These are phyloP conservation scores for Dinothrombium tinctorium DNA, from an alignment of 1,140 invertebrate species.

Conservation along the genomic window DNA sequence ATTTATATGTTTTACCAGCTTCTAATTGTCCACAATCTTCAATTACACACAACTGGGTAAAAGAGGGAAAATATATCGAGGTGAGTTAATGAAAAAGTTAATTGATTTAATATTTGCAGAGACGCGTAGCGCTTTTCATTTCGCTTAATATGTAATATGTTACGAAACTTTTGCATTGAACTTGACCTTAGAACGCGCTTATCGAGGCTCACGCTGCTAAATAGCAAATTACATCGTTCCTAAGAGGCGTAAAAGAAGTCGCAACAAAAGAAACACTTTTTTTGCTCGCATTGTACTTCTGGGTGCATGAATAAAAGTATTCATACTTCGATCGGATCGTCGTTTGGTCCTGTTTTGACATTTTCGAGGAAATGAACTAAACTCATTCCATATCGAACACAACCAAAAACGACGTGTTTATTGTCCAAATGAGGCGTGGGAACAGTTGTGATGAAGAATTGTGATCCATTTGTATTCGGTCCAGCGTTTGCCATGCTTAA, in stretches of 20 bases:
- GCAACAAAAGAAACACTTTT: too few relatives aligned
- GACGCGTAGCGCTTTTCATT: not conserved
- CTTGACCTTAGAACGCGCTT: too few relatives aligned
- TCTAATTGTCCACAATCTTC: constrained; percentile 41
- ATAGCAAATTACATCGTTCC: too few relatives aligned
- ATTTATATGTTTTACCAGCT: constrained; percentile 32
- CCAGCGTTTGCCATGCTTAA: constrained; percentile 79
- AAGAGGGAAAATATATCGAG: not conserved
- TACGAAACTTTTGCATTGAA: too few relatives aligned
- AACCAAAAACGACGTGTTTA: constrained; percentile 90
- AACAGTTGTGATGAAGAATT: constrained; percentile 38
- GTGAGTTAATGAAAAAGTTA: constrained; percentile 14
- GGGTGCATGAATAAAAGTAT: too few relatives aligned
- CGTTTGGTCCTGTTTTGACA: constrained; percentile 84
- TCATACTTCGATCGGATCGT: constrained; percentile 96
- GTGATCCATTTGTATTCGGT: constrained; percentile 53
- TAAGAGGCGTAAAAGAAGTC: too few relatives aligned
- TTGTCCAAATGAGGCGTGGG: constrained; percentile 63
- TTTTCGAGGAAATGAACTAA: constrained; percentile 47
- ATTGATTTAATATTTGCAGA: not conserved
- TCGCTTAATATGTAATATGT: constrained; percentile 44
- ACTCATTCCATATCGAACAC: constrained; percentile 53
- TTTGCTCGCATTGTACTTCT: too few relatives aligned
- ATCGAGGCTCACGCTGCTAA: too few relatives aligned
- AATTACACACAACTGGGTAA: constrained; percentile 1